Evolutionary conservation across 2,888 invertebrate genomes (phyloP).

Genomic region (Epistrophe grossulariae): DNA sequence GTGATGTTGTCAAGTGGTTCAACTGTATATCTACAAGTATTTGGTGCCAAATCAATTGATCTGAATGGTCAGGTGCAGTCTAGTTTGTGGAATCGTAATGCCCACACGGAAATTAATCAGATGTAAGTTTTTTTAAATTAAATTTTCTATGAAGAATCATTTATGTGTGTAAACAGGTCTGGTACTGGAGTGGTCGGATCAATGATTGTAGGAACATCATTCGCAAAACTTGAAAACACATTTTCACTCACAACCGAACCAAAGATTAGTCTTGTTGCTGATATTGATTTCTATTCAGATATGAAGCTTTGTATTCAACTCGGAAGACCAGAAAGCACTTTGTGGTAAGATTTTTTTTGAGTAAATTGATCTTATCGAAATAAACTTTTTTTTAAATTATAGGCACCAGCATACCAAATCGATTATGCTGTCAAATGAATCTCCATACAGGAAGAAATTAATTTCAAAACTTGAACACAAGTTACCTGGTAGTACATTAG

Average conservation of each 20-base stretch:
- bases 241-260: slow-evolving; percentile 88
- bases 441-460: slow-evolving; percentile 78
- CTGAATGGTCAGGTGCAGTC: slow-evolving; percentile 91
- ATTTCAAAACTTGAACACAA: slow-evolving; percentile 84
- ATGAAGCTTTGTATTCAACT: slow-evolving; percentile 91
- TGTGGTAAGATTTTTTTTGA: slow-evolving; percentile 84
- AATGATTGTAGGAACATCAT: slow-evolving; percentile 87
- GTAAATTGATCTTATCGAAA: not conserved
- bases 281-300: slow-evolving; percentile 90
- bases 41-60: slow-evolving; percentile 90
- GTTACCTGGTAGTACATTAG: slow-evolving; percentile 89
- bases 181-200: slow-evolving; percentile 88
- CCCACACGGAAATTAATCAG: slow-evolving; percentile 90
- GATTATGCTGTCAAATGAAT: slow-evolving; percentile 86
- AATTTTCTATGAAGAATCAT: not conserved
- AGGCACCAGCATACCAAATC: slow-evolving; percentile 88
- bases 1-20: slow-evolving; percentile 90
- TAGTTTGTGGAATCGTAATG: slow-evolving; percentile 93
- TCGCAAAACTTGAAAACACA: slow-evolving; percentile 88
- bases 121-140: slow-evolving; percentile 85
- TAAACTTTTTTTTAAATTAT: not conserved
- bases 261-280: slow-evolving; percentile 88
- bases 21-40: slow-evolving; percentile 87
- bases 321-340: slow-evolving; percentile 87
- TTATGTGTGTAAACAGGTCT: slow-evolving; percentile 84